Evolutionary conservation across 1,140 invertebrate species (phyloP).

Genomic region (Stenopsyche tienmushanensis): DNA sequence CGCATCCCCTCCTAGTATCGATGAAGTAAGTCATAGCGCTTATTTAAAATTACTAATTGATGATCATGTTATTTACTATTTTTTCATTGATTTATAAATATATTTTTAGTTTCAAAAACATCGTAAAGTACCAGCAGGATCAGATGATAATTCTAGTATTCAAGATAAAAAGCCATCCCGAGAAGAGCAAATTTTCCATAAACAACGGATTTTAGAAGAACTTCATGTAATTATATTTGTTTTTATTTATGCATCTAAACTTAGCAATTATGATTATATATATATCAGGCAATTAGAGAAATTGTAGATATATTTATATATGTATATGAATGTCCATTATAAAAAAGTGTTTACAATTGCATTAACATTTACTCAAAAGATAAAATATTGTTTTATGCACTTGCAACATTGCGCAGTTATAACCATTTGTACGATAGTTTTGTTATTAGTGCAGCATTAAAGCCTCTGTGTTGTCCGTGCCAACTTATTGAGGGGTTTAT

Average conservation of each 20-base stretch:
- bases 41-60: neutral
- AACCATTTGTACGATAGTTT: no score
- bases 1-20: constrained; percentile 25
- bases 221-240: constrained; percentile 59
- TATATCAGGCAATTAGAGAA: neutral
- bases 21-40: constrained; percentile 23
- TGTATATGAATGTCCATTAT: neutral
- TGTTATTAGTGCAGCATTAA: no score
- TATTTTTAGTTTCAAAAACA: constrained; percentile 12
- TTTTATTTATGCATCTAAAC: neutral
- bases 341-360: no score
- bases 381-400: no score
- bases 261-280: neutral
- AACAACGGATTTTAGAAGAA: constrained; percentile 78
- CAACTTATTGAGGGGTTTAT: no score
- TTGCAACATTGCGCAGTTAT: no score
- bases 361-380: no score
- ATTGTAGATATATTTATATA: neutral
- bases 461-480: no score
- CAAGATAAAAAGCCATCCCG: constrained; percentile 45
- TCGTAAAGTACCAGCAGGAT: constrained; percentile 40
- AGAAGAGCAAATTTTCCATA: constrained; percentile 70
- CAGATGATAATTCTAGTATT: constrained; percentile 50
- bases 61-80: neutral
- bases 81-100: constrained; percentile 4